A percentile compares a stretch with the other conserved stretches of the same genome.
phyloP scores from a whole-genome alignment of 1,140 invertebrate genomes.

The Bombus balteatus region DNA sequence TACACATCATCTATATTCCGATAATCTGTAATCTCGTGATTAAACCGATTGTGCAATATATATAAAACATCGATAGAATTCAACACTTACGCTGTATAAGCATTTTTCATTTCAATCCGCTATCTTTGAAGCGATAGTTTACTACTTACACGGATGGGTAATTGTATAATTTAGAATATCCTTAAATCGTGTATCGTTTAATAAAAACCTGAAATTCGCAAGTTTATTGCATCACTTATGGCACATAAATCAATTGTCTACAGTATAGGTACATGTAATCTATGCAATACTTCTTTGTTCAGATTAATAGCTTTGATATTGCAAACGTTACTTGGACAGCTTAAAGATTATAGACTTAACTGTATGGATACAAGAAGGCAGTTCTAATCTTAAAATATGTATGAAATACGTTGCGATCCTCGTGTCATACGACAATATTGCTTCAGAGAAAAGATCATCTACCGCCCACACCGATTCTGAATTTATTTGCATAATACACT shows the following conservation, averaged over 20 bases:
- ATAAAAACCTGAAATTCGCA: background rate
- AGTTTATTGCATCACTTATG: background rate
- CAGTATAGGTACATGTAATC: background rate
- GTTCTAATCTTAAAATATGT: constrained; percentile 2
- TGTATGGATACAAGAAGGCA: background rate
- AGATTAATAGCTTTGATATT: background rate
- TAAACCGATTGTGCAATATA: background rate
- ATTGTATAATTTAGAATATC: background rate
- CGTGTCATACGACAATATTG: background rate
- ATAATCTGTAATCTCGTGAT: background rate
- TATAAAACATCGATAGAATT: background rate
- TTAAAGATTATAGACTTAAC: background rate
- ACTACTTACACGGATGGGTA: too few species aligned
- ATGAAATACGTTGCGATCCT: background rate
- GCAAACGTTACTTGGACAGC: background rate
- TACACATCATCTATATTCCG: background rate
- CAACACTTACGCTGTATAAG: background rate
- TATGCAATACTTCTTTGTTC: background rate
- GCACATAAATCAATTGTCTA: background rate
- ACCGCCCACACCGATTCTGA: constrained; percentile 13
- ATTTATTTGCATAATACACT: constrained; percentile 23
- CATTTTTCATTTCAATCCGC: background rate
- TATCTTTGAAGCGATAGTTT: background rate
- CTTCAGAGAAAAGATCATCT: constrained; percentile 19
- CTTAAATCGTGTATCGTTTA: background rate